phyloP scores from a whole-genome alignment of 2,888 invertebrate species.

The Nysson spinosus region DNA sequence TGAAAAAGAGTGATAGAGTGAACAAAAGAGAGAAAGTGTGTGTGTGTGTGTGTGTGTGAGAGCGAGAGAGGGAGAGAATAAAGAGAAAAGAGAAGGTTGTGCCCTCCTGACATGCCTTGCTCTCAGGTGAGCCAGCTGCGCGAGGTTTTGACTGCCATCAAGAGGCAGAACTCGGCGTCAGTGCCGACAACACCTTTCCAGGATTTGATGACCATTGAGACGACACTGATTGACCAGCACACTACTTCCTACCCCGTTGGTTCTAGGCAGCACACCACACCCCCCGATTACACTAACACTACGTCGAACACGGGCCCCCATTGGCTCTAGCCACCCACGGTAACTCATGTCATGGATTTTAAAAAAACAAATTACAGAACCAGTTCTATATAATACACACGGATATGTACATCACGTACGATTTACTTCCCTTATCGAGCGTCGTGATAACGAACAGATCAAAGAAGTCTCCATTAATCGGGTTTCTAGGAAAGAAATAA shows the following conservation, averaged over 20 bases:
- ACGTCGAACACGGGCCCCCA: slow-evolving; percentile 75
- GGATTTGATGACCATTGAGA: slow-evolving; percentile 76
- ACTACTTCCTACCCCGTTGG: slow-evolving; percentile 74
- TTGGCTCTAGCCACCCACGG: slow-evolving; percentile 77
- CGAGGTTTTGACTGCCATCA: slow-evolving; percentile 76
- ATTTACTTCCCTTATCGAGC: slow-evolving; percentile 18
- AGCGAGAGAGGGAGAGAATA: slow-evolving; percentile 33
- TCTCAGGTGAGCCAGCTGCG: slow-evolving; percentile 77
- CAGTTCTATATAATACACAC: too few relatives aligned
- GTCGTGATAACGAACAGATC: too few relatives aligned
- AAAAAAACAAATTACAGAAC: too few relatives aligned
- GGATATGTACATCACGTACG: slow-evolving; percentile 32
- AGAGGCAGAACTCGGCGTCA: slow-evolving; percentile 73
- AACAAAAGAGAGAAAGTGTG: slow-evolving; percentile 1
- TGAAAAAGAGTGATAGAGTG: too few relatives aligned
- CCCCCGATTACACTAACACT: slow-evolving; percentile 77
- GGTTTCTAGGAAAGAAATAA: slow-evolving; percentile 9
- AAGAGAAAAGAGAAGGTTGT: slow-evolving; percentile 35
- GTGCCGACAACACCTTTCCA: slow-evolving; percentile 73
- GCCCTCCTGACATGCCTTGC: slow-evolving; percentile 68
- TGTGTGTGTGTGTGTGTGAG: slow-evolving; percentile 14
- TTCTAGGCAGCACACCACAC: slow-evolving; percentile 77
- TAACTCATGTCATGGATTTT: slow-evolving; percentile 78
- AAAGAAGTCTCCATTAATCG: background rate
- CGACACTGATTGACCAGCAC: slow-evolving; percentile 76